Conservation (phyloP, 64 coral and sea anemone species). For the Anthopleura sola region DNA sequence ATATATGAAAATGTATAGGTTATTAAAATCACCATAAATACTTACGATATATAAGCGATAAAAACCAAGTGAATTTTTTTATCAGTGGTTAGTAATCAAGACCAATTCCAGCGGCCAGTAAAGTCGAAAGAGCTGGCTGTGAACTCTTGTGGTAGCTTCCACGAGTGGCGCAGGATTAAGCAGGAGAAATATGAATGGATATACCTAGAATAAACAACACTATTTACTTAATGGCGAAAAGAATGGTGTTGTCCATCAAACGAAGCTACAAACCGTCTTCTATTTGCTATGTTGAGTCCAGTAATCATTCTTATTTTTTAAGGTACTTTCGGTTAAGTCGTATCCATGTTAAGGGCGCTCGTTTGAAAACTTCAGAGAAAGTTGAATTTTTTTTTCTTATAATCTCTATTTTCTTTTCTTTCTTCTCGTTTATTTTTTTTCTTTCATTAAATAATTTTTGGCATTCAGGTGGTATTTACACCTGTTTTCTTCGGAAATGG, state of each 20-base stretch:
- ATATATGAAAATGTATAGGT: neutral
- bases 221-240: neutral
- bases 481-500: neutral
- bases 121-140: neutral
- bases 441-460: neutral
- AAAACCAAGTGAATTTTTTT: neutral
- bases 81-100: neutral
- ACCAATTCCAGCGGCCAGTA: neutral
- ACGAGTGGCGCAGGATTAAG: neutral
- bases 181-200: neutral
- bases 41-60: neutral
- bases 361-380: neutral
- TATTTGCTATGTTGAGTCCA: neutral
- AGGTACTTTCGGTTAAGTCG: neutral
- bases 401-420: too few relatives aligned
- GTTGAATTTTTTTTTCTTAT: neutral
- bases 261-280: neutral
- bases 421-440: neutral
- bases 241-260: neutral
- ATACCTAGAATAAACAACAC: neutral
- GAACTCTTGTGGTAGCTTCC: neutral
- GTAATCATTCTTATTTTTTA: neutral
- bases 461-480: neutral
- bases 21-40: neutral
- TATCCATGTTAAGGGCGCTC: neutral